A percentile compares a stretch with the other conserved stretches of the same genome.
Conservation (phyloP, 2,113 vertebrate species). For the Cryptoleucopteryx plumbea region DNA sequence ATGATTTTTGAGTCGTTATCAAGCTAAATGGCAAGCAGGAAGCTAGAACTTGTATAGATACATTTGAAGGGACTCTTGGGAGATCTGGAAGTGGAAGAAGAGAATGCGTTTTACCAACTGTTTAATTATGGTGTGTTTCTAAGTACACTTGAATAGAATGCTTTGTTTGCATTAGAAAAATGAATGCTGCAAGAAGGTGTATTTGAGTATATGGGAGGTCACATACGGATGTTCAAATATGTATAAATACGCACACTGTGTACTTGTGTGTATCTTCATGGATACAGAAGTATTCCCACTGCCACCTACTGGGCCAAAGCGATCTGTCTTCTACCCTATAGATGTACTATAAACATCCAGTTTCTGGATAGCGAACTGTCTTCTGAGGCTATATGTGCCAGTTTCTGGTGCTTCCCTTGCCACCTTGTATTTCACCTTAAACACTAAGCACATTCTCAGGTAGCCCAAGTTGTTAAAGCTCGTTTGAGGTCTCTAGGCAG, state of each 20-base stretch:
- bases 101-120: constrained; percentile 81
- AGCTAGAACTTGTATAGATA: constrained; percentile 65
- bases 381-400: background rate
- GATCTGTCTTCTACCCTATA: background rate
- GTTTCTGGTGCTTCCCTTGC: background rate
- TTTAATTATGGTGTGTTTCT: constrained; percentile 75
- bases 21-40: constrained; percentile 76
- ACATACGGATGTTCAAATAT: constrained; percentile 26
- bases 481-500: background rate
- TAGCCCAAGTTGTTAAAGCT: background rate
- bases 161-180: constrained; percentile 67
- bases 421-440: background rate
- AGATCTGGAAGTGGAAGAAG: constrained; percentile 75
- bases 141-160: constrained; percentile 66
- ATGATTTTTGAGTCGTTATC: constrained; percentile 70
- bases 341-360: background rate
- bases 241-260: background rate
- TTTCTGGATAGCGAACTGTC: background rate
- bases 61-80: constrained; percentile 80
- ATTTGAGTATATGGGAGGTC: constrained; percentile 55
- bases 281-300: background rate
- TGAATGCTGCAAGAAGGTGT: constrained; percentile 33
- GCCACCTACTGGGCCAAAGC: background rate
- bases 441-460: background rate
- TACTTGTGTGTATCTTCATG: background rate